A percentile compares a stretch with the other conserved stretches of the same genome.
Conservation (phyloP, 2,797 vertebrate genomes). For the Smutsia gigantea region DNA sequence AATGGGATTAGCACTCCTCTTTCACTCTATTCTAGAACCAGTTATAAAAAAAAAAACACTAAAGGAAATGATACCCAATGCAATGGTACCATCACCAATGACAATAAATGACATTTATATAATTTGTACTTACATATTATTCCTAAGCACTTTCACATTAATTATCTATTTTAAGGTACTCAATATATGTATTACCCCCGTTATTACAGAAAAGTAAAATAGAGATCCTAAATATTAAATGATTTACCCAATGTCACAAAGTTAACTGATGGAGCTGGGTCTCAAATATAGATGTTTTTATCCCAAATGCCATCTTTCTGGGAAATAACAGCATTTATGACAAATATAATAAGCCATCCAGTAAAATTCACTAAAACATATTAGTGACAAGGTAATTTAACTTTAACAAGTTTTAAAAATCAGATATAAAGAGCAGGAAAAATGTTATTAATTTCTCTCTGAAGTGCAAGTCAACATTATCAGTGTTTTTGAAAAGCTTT, state of each 20-base stretch:
- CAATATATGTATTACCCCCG: not conserved
- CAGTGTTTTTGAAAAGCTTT: not conserved
- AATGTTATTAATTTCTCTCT: not conserved
- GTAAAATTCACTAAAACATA: not conserved
- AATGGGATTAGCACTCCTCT: not conserved
- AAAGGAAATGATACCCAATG: not conserved
- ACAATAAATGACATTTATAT: not conserved
- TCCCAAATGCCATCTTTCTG: not conserved
- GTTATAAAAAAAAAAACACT: not conserved
- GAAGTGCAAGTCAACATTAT: slow-evolving; percentile 28
- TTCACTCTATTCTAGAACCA: not conserved
- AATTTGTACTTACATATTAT: not conserved
- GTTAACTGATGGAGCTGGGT: not conserved
- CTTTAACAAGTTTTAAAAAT: slow-evolving; percentile 15
- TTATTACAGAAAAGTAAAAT: not conserved
- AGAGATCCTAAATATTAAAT: not conserved
- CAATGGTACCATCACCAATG: not conserved
- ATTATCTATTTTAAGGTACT: not conserved
- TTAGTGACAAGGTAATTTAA: not conserved
- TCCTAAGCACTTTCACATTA: not conserved
- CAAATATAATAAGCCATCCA: not conserved
- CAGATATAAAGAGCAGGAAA: not conserved
- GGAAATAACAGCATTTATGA: not conserved
- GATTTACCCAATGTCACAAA: not conserved
- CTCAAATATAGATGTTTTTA: not conserved